These are phyloP conservation scores for Endomychus coccineus DNA, from an alignment of 2,888 invertebrate species.

Conservation along the genomic window DNA sequence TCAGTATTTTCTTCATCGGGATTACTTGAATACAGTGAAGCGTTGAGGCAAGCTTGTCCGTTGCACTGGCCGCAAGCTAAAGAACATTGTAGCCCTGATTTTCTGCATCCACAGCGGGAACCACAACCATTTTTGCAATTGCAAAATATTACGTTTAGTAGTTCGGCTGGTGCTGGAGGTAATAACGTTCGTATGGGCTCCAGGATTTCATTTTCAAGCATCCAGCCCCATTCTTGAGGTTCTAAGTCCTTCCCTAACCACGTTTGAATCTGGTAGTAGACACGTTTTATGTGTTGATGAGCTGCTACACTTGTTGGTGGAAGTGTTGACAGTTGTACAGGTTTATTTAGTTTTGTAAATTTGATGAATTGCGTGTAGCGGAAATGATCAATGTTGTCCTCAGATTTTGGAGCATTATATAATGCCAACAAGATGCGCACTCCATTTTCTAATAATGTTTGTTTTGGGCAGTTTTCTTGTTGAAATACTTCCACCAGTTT, in stretches of 20 bases:
- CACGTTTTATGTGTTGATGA: slow-evolving; percentile 32
- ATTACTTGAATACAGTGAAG: slow-evolving; percentile 10
- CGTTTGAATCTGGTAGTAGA: too few species aligned
- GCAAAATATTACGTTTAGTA: slow-evolving; percentile 26
- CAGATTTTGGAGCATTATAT: slow-evolving; percentile 34
- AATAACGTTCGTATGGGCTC: slow-evolving; percentile 30
- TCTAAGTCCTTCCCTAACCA: slow-evolving; percentile 26
- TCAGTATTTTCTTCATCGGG: too few species aligned
- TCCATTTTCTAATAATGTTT: slow-evolving; percentile 30
- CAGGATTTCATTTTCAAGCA: slow-evolving; percentile 29
- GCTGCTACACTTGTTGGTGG: too few species aligned
- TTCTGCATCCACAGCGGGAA: slow-evolving; percentile 30
- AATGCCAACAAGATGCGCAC: slow-evolving; percentile 30
- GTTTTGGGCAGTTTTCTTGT: slow-evolving; percentile 34
- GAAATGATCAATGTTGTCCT: slow-evolving; percentile 21
- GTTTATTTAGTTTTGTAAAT: slow-evolving; percentile 32
- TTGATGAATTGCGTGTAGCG: slow-evolving; percentile 28
- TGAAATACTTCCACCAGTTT: slow-evolving; percentile 29
- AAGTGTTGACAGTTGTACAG: slow-evolving; percentile 33
- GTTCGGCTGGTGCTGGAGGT: slow-evolving; percentile 29
- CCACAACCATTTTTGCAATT: slow-evolving; percentile 28
- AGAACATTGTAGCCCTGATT: slow-evolving; percentile 28
- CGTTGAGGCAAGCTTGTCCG: slow-evolving; percentile 22
- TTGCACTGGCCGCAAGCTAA: slow-evolving; percentile 26
- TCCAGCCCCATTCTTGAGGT: slow-evolving; percentile 24